Conservation (phyloP, 2,113 vertebrate species). For the Phrynocephalus versicolor region DNA sequence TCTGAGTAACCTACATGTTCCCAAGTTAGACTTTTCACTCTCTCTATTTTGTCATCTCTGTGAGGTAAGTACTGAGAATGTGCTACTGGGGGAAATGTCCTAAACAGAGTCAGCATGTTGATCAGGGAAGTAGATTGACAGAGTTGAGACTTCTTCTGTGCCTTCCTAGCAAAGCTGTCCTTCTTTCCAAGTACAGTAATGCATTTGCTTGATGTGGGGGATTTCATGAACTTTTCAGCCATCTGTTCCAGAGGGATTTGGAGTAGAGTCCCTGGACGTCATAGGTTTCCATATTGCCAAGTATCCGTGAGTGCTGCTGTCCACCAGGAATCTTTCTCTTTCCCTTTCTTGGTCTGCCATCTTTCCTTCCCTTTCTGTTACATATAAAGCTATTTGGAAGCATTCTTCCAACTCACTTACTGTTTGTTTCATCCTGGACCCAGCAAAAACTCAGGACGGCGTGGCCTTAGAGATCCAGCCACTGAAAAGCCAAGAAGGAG, state of each 20-base stretch:
- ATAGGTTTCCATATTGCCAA: slow-evolving; percentile 42
- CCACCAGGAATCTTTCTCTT: slow-evolving; percentile 55
- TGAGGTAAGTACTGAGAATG: slow-evolving; percentile 4
- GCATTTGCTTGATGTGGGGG: neutral
- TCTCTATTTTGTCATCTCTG: neutral
- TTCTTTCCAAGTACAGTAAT: neutral
- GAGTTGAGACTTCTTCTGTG: neutral
- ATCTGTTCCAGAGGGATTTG: neutral
- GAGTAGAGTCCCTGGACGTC: slow-evolving; percentile 37
- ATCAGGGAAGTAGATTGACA: neutral
- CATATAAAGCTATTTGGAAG: slow-evolving; percentile 35
- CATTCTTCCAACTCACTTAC: slow-evolving; percentile 62
- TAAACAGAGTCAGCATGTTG: neutral
- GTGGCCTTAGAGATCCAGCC: slow-evolving; percentile 96
- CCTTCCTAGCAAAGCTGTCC: slow-evolving; percentile 11
- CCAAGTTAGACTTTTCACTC: neutral
- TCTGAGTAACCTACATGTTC: slow-evolving; percentile 26
- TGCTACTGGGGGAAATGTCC: slow-evolving; percentile 10
- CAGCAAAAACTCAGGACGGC: slow-evolving; percentile 97
- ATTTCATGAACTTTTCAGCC: neutral
- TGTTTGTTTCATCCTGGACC: slow-evolving; percentile 62
- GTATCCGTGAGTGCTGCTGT: slow-evolving; percentile 43
- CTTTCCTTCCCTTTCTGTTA: slow-evolving; percentile 50
- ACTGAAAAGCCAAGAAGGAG: slow-evolving; percentile 92
- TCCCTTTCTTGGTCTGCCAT: slow-evolving; percentile 54